Evolutionary conservation across 2,888 invertebrate species (phyloP), one percentile per base, ranked within the genome.

Genomic region (Phortica magna): DNA sequence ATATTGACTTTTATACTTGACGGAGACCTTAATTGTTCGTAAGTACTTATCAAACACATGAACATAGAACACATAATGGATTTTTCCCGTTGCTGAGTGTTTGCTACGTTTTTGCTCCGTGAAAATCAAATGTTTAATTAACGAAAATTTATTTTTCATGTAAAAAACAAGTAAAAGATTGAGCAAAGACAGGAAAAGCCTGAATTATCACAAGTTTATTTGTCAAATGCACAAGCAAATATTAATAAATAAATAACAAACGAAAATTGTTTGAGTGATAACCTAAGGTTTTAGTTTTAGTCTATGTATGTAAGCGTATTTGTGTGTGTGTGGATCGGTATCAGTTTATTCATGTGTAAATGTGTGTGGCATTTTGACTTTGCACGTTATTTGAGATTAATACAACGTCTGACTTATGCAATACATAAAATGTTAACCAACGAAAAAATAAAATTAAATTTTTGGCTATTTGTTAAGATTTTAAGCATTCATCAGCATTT

Each of bases 101-200:
- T 67, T 22, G 55, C 6, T 55, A 55, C 55, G 7, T 19, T 22
- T 64, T 64, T 31, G 14, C 10, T 64, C 14, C 31, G 67, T 42
- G 7, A n/a, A 71, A 55, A 55, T 17, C 17, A 71, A 71, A 71
- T 55, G 43, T 71, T 71, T 71, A 71, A 71, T 55, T 71, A 71
- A 71, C 10, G 55, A 71, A 71, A 71, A 71, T 71, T 31, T 53
- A 19, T 71, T 55, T 71, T 53, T 17, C 48, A 4, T 53, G 31
- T 55, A n/a, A 10, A n/a, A 4, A 19, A 17, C 10, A 17, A 19
- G 19, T n/a, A 5, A 61, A 61, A 10, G 4, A 19, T 61, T 17
- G 10, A 19, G 19, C 17, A 5, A 61, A 61, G 19, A 17, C 42
- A 48, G 67, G 42, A 67, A 67, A 67, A 67, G n/a, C n/a, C 2